Base-by-base conservation (phyloP, 2,113 vertebrate species). In the Fregata magnificens region DNA sequence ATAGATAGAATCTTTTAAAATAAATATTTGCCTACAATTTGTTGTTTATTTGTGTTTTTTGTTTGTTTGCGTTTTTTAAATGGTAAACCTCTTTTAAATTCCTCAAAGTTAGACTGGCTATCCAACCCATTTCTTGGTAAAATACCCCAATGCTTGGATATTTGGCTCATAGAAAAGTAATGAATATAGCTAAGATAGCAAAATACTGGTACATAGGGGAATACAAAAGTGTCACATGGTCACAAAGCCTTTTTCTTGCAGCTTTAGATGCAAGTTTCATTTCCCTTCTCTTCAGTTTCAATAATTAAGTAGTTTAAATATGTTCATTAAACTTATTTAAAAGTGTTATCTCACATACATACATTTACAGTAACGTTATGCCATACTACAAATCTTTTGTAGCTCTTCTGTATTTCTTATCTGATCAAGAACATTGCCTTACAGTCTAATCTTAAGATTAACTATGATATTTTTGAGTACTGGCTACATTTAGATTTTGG, bases 41-140 rank as follows among this genome's bases (percentile, higher is more conserved):
- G 29, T 58, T 49, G 1, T 5, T 28, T 52, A 2, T 0, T 66
- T 18, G 2, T n/a, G 2, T 26, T 59, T 5, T 13, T 55, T 36
- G 15, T 2, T 42, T 38, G 13, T 0, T 53, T 84, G 56, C 62
- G 5, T 13, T 66, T 79, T 65, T 32, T 6, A 36, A n/a, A 88
- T 16, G 6, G 9, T 66, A 47, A 86, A 67, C 5, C 6, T 67
- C 6, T 72, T 34, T 47, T n/a, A 72, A 50, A 89, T 55, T 40
- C 22, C 38, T 79, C 12, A 19, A 69, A 62, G 16, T 47, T 69
- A 42, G 19, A 58, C 11, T 17, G 34, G 12, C 5, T 59, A 32
- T 40, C 10, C 36, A 59, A 49, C 3, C 6, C 20, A 22, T 63
- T 66, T 56, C 20, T 74, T 49, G 49, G 11, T 61, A 42, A 80